These are phyloP conservation scores for Agrochola lychnidis DNA, from an alignment of 2,888 invertebrate genomes.

Conservation along the genomic window DNA sequence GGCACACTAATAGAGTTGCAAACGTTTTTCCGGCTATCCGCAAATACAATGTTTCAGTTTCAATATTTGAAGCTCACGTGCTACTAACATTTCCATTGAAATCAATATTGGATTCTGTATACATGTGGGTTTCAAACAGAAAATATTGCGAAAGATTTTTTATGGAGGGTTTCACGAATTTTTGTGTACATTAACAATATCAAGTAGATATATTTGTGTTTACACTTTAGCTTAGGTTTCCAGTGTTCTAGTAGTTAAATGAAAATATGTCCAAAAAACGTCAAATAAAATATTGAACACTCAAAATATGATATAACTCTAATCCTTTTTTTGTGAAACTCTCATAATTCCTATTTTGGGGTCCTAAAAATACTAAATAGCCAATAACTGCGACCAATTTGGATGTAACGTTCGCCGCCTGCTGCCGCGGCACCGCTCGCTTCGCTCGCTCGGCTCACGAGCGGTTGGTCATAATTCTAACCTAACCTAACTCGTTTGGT, in stretches of 20 bases:
- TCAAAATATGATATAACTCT: no score
- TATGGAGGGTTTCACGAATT: not conserved
- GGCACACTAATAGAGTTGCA: constrained; percentile 15
- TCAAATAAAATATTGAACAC: no score
- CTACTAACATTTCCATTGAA: constrained; percentile 15
- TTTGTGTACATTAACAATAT: not conserved
- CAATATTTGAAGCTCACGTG: constrained; percentile 34
- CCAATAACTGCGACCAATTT: no score
- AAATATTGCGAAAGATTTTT: constrained; percentile 5
- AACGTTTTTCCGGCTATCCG: constrained; percentile 13
- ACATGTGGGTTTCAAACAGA: constrained; percentile 7
- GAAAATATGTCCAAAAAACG: not conserved
- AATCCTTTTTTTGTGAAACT: no score
- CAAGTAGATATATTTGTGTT: not conserved
- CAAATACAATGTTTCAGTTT: constrained; percentile 6
- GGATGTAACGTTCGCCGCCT: no score
- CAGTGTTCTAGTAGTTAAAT: not conserved
- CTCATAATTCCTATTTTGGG: no score
- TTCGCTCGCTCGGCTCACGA: no score
- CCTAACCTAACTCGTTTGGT: no score
- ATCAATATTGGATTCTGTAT: constrained; percentile 40
- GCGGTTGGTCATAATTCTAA: no score
- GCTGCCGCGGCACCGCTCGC: no score
- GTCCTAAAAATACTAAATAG: no score
- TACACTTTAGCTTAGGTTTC: no score